Evolutionary conservation across 2,888 invertebrate genomes (phyloP), one percentile per base, ranked within the genome.

Genomic region (Scaptomyza polygonia): DNA sequence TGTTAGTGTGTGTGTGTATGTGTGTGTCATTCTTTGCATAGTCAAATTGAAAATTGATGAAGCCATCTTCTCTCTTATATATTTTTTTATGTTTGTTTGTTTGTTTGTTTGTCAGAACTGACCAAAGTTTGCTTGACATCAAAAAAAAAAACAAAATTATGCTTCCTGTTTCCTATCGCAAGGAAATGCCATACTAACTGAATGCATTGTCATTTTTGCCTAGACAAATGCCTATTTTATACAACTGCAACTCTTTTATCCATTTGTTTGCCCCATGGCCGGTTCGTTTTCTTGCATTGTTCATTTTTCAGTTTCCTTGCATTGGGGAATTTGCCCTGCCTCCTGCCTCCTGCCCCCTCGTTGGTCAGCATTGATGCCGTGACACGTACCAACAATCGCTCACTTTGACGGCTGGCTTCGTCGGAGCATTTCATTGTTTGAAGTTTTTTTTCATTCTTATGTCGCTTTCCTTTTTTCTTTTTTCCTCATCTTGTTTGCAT

Each of bases 341-440:
- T n/a, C n/a, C n/a, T n/a, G n/a, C n/a, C 21, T 21, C 21, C 4
- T 21, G 21, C 21, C 21, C 4, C 18, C 16, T 11, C 29, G 14
- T 9, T 73, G 77, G 67, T 58, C 27, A 32, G 57, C 69, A 79
- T 86, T 79, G 86, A 77, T 86, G 84, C 77, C 53, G 47, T 53
- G 67, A 86, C 81, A 82, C 72, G 72, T 84, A 55, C 63, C 44
- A 75, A 77, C 78, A 82, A 82, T 82, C 84, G 84, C 70, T 82
- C 86, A 86, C 84, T 84, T 84, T 77, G 84, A 80, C 75, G 77
- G 66, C 67, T 77, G 65, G 65, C 66, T 44, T 43, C 16, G 25
- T 47, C 16, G 25, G 40, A 40, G 67, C 65, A 66, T 77, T 80
- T 68, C 65, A 66, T 77, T 80, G 77, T 84, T 66, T 61, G 48